Evolutionary conservation across 2,113 vertebrate genomes (phyloP), one percentile per base, ranked within the genome.

Genomic region (Seriola quinqueradiata): DNA sequence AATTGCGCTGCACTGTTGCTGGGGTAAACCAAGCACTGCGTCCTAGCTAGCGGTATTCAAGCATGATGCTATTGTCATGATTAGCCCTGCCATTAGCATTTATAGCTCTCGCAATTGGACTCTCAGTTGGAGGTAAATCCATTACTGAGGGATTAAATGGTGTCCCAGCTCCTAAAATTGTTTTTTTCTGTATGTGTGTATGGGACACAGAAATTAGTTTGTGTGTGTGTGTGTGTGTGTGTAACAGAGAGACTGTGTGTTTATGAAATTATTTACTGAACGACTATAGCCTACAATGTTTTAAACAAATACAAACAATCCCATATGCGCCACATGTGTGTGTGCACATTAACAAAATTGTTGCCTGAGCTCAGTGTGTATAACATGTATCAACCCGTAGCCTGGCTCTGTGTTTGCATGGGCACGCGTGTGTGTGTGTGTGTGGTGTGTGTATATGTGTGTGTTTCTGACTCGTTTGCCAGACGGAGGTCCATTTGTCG

Each of bases 71-170:
- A 74, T 78, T 80, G 82, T 88, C 83, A 85, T 89, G 89, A 91
- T 88, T 87, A 87, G 87, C 82, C 40, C 86, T 55, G 67, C 77
- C 77, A 87, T 92, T 88, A 93, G 73, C 79, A 82, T 84, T 92
- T 93, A 90, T 84, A 55, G 86, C 77, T 70, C 70, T 81, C n/a
- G 87, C 90, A 92, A 94, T 94, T 91, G 82, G 87, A 90, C 79
- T 89, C 89, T 75, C 88, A 78, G 92, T 79, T 25, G 84, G 91
- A 79, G 84, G 77, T 85, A 72, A 90, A 92, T 74, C 86, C 83
- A 84, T 90, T 91, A 87, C 74, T n/a, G 74, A 60, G 63, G 65
- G 80, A 87, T 91, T 90, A 86, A 89, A 84, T 73, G 61, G 55
- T 66, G 61, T 55, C 42, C 52, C 60, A 52, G 73, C 74, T 65